phyloP scores from a whole-genome alignment of 2,888 invertebrate genomes.

The Nomada hirtipes region DNA sequence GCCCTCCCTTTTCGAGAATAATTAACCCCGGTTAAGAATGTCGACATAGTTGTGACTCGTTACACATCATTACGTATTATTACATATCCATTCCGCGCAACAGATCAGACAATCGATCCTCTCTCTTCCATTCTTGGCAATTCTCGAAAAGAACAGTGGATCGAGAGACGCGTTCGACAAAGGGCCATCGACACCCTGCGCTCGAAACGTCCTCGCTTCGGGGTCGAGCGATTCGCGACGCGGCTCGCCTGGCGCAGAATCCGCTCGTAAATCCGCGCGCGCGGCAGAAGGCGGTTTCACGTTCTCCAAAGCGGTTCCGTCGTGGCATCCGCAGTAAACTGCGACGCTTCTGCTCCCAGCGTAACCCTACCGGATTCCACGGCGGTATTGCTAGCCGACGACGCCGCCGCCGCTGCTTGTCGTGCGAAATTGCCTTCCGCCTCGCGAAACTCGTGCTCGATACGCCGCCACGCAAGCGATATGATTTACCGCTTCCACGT shows the following conservation, averaged over 20 bases:
- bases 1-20: no score
- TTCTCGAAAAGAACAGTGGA: neutral
- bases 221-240: conserved; percentile 60
- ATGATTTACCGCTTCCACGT: conserved; percentile 71
- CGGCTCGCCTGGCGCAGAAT: conserved; percentile 50
- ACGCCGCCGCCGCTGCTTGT: conserved; percentile 52
- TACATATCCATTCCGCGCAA: no score
- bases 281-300: conserved; percentile 60
- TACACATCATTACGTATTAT: no score
- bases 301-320: conserved; percentile 62
- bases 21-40: no score
- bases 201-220: conserved; percentile 30
- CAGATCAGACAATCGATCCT: neutral
- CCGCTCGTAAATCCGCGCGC: conserved; percentile 68
- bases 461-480: conserved; percentile 52
- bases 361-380: conserved; percentile 68
- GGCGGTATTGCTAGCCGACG: conserved; percentile 35
- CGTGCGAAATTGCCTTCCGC: conserved; percentile 69
- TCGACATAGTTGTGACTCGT: no score
- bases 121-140: neutral
- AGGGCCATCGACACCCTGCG: conserved; percentile 29
- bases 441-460: conserved; percentile 58
- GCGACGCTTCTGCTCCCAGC: conserved; percentile 62
- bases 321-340: conserved; percentile 60
- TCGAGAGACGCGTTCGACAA: conserved; percentile 22